Percentiles rank a stretch among this genome's conserved stretches.
Conservation (phyloP, 1,140 invertebrate species). For the Orius laevigatus region DNA sequence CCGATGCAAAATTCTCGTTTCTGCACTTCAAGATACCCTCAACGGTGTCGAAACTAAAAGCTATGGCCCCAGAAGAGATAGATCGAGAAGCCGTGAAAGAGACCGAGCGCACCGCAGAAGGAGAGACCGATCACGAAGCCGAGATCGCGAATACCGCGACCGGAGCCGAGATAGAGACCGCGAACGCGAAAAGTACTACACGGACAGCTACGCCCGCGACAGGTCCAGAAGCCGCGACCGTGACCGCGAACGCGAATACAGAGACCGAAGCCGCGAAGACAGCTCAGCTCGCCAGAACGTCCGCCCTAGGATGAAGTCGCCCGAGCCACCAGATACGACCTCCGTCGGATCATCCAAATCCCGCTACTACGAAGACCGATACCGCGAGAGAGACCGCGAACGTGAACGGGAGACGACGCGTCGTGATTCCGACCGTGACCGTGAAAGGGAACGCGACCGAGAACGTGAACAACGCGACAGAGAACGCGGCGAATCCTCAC, state of each 20-base stretch:
- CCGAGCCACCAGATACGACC: constrained; percentile 19
- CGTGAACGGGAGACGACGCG: constrained; percentile 44
- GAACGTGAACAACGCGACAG: constrained; percentile 43
- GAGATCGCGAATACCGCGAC: constrained; percentile 56
- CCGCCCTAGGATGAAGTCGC: constrained; percentile 20
- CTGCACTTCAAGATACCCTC: constrained; percentile 89
- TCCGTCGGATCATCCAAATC: constrained; percentile 21
- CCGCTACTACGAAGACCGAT: constrained; percentile 67
- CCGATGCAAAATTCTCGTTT: constrained; percentile 94
- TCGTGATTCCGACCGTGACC: constrained; percentile 44
- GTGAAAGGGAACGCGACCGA: constrained; percentile 37
- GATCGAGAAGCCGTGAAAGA: constrained; percentile 62
- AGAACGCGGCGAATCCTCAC: constrained; percentile 37
- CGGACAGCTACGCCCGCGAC: constrained; percentile 29
- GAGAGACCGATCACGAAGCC: constrained; percentile 60
- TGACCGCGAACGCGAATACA: constrained; percentile 38
- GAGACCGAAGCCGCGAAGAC: constrained; percentile 51
- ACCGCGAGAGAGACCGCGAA: constrained; percentile 46
- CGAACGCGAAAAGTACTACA: constrained; percentile 26
- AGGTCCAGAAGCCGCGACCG: constrained; percentile 26
- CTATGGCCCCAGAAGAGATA: constrained; percentile 54
- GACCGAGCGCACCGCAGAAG: constrained; percentile 47
- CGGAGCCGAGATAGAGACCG: constrained; percentile 54
- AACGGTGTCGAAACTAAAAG: constrained; percentile 94
- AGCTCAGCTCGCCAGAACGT: constrained; percentile 20